Evolutionary conservation across 2,113 vertebrate genomes (phyloP), one percentile per base, ranked within the genome.

Genomic region (Gulo gulo): DNA sequence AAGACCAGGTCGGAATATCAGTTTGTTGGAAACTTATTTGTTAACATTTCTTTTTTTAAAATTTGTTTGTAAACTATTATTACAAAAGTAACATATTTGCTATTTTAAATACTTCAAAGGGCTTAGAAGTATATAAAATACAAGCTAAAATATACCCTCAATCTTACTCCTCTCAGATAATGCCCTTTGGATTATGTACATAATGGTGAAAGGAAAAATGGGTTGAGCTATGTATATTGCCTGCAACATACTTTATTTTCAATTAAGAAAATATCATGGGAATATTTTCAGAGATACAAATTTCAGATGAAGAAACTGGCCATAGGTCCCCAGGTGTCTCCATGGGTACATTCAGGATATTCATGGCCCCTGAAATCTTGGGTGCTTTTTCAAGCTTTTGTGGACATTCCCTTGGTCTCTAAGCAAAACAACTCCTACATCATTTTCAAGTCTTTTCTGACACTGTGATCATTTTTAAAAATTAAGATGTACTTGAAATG

Each of bases 191-290:
- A 39, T 63, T 23, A 31, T 21, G 47, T 15, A 67, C 24, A 21
- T 11, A 3, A 24, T 21, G 21, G 26, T 39, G 34, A 91, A 34
- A 63, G 29, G 34, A 63, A 61, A 83, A 87, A 6, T 21, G 24
- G 39, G 59, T 47, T 12, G 0, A 83, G 6, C n/a, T 69, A 3
- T 20, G 12, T 2, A 0, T 4, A 12, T 16, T 10, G 7, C 13
- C 24, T 16, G 24, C 7, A 14, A 10, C 0, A 0, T 10, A 5
- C 16, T 90, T 50, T 65, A 14, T 11, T 87, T 52, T 52, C 50
- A 15, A 18, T 61, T 24, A 36, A n/a, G 39, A 52, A 21, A 52
- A 21, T 6, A 26, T 20, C 13, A 24, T 34, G 34, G 31, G 11
- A 82, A 1, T 42, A 61, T 78, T 94, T 67, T 55, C 39, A 34